A percentile compares a stretch with the other conserved stretches of the same genome.
Conservation (phyloP, 92 coral and sea anemone species). For the Palythoa heliodiscus region DNA sequence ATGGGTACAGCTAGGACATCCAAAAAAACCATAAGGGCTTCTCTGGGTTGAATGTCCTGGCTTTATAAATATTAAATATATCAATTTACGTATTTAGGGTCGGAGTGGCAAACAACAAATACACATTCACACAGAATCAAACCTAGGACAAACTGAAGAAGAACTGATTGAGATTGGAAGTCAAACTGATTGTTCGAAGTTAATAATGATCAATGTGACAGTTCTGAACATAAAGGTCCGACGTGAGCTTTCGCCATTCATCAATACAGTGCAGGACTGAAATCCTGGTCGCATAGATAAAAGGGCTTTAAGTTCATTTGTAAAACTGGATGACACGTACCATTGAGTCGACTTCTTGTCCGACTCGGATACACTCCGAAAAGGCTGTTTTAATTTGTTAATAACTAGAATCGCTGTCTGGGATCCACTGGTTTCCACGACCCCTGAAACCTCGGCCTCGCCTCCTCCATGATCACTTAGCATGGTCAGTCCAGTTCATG, state of each 20-base stretch:
- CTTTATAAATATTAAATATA: too few relatives aligned
- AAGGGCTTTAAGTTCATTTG: conserved; percentile 3
- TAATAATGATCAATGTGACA: conserved; percentile 59
- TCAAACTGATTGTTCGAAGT: too few relatives aligned
- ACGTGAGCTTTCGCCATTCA: conserved; percentile 44
- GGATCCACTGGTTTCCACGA: conserved; percentile 9
- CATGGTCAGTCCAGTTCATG: conserved; percentile 22
- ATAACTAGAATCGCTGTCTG: conserved; percentile 11
- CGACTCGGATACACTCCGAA: conserved; percentile 45
- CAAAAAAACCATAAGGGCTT: too few relatives aligned
- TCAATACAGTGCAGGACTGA: conserved; percentile 44
- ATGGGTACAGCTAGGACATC: too few relatives aligned
- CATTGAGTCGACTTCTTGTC: conserved; percentile 39
- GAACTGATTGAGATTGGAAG: too few relatives aligned
- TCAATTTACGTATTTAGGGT: too few relatives aligned
- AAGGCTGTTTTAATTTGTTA: conserved; percentile 39
- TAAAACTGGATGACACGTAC: conserved; percentile 29
- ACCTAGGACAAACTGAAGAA: too few relatives aligned
- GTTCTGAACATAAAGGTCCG: conserved; percentile 48
- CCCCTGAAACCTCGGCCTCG: conserved; percentile 39
- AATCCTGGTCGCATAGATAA: conserved; percentile 41
- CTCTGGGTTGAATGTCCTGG: too few relatives aligned
- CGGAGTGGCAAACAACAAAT: too few relatives aligned
- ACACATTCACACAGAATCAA: too few relatives aligned
- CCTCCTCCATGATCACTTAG: neutral